These are phyloP conservation scores for Natator depressus DNA, from an alignment of 2,113 vertebrate genomes.

Conservation along the genomic window DNA sequence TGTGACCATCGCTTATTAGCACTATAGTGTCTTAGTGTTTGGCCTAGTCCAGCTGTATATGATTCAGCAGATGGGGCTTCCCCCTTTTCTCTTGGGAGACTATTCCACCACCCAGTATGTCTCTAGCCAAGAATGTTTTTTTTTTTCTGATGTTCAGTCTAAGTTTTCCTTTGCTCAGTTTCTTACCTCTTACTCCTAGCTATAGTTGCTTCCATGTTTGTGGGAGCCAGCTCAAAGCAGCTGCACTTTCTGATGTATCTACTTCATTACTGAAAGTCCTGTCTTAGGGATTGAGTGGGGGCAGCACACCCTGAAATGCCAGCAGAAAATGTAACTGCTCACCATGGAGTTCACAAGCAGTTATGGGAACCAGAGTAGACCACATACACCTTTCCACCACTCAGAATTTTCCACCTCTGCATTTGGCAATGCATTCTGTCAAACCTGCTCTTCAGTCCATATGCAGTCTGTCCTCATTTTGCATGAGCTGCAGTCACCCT, in stretches of 20 bases:
- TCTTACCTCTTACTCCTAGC: background rate
- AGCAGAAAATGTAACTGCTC: background rate
- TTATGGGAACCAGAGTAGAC: background rate
- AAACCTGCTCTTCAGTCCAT: background rate
- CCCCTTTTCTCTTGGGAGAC: background rate
- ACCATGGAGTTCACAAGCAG: background rate
- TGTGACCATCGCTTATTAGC: too few species aligned
- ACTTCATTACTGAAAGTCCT: background rate
- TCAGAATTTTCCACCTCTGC: background rate
- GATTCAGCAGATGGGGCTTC: background rate
- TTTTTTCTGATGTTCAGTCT: background rate
- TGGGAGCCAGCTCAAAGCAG: background rate
- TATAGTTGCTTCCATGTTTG: background rate
- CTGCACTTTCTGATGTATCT: background rate
- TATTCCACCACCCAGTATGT: background rate
- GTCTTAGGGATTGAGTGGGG: background rate
- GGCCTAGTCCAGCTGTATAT: background rate
- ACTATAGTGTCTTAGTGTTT: background rate
- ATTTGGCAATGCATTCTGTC: accelerated
- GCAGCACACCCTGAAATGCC: background rate
- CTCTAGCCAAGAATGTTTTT: background rate
- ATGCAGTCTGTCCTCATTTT: background rate
- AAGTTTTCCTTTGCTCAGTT: background rate
- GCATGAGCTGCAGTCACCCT: background rate
- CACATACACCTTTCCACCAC: background rate